These are phyloP conservation scores for Oreochromis niloticus DNA, from an alignment of 2,113 vertebrate species.

Conservation along the genomic window DNA sequence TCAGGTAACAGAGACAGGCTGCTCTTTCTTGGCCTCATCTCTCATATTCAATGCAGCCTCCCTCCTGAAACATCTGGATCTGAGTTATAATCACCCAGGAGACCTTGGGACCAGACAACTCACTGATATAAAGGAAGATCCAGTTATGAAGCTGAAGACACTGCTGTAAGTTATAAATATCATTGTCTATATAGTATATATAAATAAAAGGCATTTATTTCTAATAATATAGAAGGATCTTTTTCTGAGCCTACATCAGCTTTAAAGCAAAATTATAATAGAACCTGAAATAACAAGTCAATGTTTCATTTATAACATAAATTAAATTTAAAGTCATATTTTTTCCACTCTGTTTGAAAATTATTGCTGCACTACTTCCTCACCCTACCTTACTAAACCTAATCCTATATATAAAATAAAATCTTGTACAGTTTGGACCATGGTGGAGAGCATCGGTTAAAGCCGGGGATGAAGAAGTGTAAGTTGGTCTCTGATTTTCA, in stretches of 20 bases:
- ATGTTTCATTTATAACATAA: neutral
- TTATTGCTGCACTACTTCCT: neutral
- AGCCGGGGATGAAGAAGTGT: constrained; percentile 5
- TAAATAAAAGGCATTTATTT: rapidly evolving
- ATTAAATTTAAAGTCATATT: neutral
- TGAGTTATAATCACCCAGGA: constrained; percentile 43
- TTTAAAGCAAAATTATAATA: neutral
- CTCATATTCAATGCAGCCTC: rapidly evolving
- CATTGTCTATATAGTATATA: rapidly evolving
- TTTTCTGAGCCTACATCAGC: rapidly evolving
- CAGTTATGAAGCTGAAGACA: neutral
- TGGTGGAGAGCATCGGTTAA: constrained; percentile 13
- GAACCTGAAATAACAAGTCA: neutral
- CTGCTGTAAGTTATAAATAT: neutral
- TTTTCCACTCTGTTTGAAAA: neutral
- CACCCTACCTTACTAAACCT: rapidly evolving
- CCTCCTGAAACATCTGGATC: constrained; percentile 15
- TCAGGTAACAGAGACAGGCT: constrained; percentile 32
- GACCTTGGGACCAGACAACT: rapidly evolving
- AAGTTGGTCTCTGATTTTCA: neutral
- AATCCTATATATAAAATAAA: neutral
- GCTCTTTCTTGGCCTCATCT: neutral
- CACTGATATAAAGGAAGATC: neutral
- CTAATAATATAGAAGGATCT: rapidly evolving
- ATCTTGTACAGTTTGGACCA: neutral